phyloP scores from a whole-genome alignment of 2,113 vertebrate genomes.

The Sialia sialis region DNA sequence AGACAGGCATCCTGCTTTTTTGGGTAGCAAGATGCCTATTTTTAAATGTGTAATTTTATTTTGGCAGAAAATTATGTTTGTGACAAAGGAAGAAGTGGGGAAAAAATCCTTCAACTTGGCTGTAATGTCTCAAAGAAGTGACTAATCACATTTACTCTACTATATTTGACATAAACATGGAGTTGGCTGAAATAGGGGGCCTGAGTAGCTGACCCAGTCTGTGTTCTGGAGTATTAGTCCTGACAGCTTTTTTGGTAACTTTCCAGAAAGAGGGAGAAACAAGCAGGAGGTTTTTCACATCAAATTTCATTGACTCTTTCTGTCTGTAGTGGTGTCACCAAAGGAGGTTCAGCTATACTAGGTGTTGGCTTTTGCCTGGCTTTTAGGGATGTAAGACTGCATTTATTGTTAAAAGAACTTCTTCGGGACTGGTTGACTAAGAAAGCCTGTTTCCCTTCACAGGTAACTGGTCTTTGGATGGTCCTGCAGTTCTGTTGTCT shows the following conservation, averaged over 20 bases:
- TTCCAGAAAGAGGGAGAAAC: not conserved
- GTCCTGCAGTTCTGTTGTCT: not conserved
- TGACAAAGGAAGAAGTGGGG: not conserved
- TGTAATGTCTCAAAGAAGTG: not conserved
- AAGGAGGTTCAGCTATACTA: not conserved
- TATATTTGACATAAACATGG: not conserved
- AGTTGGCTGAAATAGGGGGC: not conserved
- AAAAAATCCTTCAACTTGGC: not conserved
- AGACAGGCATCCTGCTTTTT: not conserved
- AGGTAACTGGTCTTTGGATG: fast-evolving
- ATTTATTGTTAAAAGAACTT: not conserved
- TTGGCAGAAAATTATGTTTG: not conserved
- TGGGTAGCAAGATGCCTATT: not conserved
- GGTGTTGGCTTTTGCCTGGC: not conserved
- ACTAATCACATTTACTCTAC: not conserved
- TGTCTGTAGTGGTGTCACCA: not conserved
- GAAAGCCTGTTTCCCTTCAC: not conserved
- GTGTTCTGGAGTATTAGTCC: not conserved
- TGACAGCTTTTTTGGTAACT: not conserved
- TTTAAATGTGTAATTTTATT: not conserved
- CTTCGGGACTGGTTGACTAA: not conserved
- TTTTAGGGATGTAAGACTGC: not conserved
- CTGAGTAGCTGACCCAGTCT: not conserved
- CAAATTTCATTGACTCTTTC: not conserved
- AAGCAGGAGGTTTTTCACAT: not conserved